Base-by-base conservation (phyloP, 2,113 vertebrate genomes). In the Passer domesticus region DNA sequence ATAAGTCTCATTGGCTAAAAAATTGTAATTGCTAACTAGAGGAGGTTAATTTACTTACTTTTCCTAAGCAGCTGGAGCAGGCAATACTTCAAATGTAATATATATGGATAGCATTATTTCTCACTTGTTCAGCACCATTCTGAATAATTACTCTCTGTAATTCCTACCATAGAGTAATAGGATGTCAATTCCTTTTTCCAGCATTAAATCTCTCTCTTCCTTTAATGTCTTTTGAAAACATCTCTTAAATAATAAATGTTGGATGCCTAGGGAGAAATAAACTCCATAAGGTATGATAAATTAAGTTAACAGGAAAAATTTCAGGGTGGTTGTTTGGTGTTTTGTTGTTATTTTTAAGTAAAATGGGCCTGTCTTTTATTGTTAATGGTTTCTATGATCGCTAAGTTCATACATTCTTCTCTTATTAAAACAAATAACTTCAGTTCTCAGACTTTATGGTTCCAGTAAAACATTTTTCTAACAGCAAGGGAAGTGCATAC, bases 371-470 rank as follows among this genome's bases (percentile, higher is more conserved):
- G 76, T 53, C 87, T 58, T 87, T 90, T 70, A 47, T 83, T 79
- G 72, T 89, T 93, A 93, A 74, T 91, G 52, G 66, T 41, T 89
- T 85, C 50, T 63, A 7, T 62, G 35, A 93, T 63, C 52, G 74
- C 53, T 41, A 78, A 75, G 25, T 84, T 75, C 44, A 5, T 60
- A 39, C 11, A 63, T 90, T 88, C 39, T 95, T 96, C 84, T 74
- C 50, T 89, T 87, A 84, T 68, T 92, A 80, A 83, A 94, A 93
- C 7, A 83, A 94, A 90, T 89, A 95, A 77, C 60, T 86, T 63
- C 20, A 43, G 18, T 81, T 78, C 52, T 78, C 81, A 76, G 46
- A 63, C 20, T 76, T 94, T 52, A 89, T 68, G 37, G 14, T 60
- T 69, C 24, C 60, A 84, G 43, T 73, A 91, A 43, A 91, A 41